Conservation (phyloP, 2,113 vertebrate genomes). For the Hippopotamus amphibius region DNA sequence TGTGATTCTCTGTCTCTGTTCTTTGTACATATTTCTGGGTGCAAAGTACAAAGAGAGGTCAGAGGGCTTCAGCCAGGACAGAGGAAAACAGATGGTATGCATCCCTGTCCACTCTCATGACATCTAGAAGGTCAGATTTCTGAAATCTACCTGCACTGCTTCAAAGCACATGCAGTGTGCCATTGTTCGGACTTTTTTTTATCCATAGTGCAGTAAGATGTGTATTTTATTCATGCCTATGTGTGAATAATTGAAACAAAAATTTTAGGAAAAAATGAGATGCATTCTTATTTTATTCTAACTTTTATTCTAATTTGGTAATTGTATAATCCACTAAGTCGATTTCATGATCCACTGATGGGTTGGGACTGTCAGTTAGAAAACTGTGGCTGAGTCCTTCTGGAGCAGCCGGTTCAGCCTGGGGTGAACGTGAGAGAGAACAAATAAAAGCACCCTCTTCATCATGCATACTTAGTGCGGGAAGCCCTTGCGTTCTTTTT, state of each 20-base stretch:
- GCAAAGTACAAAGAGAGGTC: not conserved
- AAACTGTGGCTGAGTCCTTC: not conserved
- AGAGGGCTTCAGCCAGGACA: not conserved
- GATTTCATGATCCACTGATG: not conserved
- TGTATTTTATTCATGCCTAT: no score
- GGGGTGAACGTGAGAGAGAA: rapidly evolving
- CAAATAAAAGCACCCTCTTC: rapidly evolving
- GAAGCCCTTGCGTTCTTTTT: not conserved
- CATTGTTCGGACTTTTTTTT: rapidly evolving
- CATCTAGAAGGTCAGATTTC: not conserved
- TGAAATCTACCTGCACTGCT: not conserved
- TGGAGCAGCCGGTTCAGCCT: not conserved
- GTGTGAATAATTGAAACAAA: not conserved
- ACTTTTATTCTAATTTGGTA: no score
- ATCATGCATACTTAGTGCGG: rapidly evolving
- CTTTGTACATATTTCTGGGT: not conserved
- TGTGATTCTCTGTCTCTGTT: no score
- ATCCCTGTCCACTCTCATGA: not conserved
- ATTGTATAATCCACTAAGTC: no score
- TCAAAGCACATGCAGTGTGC: not conserved
- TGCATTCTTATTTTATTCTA: not conserved
- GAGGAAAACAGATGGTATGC: not conserved
- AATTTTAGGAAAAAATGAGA: no score
- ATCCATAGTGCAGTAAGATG: rapidly evolving
- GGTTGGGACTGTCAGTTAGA: not conserved